phyloP scores from a whole-genome alignment of 23 tunicate genomes.

The Diplosoma virens region DNA sequence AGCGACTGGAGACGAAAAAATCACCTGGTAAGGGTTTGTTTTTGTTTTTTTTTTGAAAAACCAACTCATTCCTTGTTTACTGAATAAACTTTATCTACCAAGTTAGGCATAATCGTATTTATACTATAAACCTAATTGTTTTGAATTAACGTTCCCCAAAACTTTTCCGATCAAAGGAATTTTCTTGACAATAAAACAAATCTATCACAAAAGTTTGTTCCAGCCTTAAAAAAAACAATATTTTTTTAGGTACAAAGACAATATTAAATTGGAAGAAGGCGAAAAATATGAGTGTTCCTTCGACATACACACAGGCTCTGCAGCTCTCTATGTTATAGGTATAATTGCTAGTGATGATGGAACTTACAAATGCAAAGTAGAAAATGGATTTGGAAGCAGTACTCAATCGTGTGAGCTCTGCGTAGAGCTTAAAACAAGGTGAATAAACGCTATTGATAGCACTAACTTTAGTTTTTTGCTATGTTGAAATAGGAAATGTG shows the following conservation, averaged over 20 bases:
- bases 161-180: too few relatives aligned
- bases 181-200: too few relatives aligned
- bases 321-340: constrained; percentile 79
- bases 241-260: constrained; percentile 63
- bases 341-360: constrained; percentile 77
- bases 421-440: constrained; percentile 72
- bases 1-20: constrained; percentile 50
- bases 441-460: not conserved
- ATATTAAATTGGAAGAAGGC: constrained; percentile 57
- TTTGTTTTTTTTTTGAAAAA: too few relatives aligned
- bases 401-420: constrained; percentile 63
- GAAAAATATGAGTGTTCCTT: constrained; percentile 82
- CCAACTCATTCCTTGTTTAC: too few relatives aligned
- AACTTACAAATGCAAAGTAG: constrained; percentile 87
- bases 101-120: too few relatives aligned
- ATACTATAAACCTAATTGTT: too few relatives aligned
- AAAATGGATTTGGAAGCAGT: constrained; percentile 72
- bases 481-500: not conserved
- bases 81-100: too few relatives aligned
- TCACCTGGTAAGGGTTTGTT: constrained; percentile 96
- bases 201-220: too few relatives aligned
- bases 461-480: not conserved
- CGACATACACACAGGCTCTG: constrained; percentile 63
- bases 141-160: too few relatives aligned
- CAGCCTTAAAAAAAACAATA: too few relatives aligned